A percentile compares a stretch with the other conserved stretches of the same genome.
phyloP scores from a whole-genome alignment of 2,113 vertebrate species.

The Origma solitaria region DNA sequence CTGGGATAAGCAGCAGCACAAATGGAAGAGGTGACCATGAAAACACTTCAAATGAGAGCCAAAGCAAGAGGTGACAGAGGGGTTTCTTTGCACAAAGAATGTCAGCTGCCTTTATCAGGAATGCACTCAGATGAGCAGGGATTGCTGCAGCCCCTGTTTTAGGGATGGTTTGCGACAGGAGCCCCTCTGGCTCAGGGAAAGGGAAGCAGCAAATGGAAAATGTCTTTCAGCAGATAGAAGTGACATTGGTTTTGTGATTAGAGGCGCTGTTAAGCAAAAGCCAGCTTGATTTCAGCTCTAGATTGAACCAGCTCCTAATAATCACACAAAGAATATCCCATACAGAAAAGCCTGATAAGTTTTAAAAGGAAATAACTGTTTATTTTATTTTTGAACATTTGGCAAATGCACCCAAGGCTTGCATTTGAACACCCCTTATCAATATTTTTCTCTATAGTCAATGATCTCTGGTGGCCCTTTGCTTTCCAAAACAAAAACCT shows the following conservation, averaged over 20 bases:
- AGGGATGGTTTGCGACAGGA: not conserved
- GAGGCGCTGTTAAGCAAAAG: not conserved
- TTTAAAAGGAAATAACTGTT: not conserved
- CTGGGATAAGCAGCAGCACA: not conserved
- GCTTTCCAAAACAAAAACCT: not conserved
- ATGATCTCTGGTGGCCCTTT: not conserved
- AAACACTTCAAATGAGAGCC: not conserved
- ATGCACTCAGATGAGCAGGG: not conserved
- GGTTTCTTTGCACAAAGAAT: not conserved
- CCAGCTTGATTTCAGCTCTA: not conserved
- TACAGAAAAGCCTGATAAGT: not conserved
- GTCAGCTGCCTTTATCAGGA: not conserved
- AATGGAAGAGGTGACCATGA: not conserved
- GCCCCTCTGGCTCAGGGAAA: not conserved
- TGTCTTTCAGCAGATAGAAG: not conserved
- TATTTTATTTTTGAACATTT: not conserved
- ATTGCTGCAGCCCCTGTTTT: not conserved
- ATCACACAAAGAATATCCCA: not conserved
- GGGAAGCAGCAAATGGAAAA: not conserved
- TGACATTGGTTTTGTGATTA: not conserved
- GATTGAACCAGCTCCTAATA: not conserved
- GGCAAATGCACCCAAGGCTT: not conserved
- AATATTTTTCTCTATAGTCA: not conserved
- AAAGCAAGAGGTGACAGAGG: not conserved
- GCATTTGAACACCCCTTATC: not conserved